Evolutionary conservation across 37 sponge, comb jelly and placozoan genomes (phyloP), one percentile per base, ranked within the genome.

Genomic region (Theonella swinhoei): DNA sequence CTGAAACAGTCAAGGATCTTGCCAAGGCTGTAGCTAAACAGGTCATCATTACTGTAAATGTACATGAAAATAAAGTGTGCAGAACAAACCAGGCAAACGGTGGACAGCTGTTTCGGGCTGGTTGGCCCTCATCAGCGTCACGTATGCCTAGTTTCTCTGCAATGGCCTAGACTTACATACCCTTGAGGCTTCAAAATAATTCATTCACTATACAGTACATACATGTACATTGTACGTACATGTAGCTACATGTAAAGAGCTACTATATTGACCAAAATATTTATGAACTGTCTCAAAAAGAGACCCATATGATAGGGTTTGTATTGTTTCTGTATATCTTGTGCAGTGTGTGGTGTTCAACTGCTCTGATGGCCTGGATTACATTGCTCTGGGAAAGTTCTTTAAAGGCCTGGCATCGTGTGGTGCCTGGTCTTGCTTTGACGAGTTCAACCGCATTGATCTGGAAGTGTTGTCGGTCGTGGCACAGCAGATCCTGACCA

Each of bases 351-450:
- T 99, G 39, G 99, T 99, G 79, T 99, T 99, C 84, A 99, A 99
- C 90, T 99, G 99, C 71, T 96, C 97, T 68, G 99, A 99, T 84
- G 99, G 99, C 43, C 90, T 99, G 71, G 99, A 99, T 77, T 99
- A 99, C 87, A 95, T 96, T 67, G 99, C 99, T 36, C 87, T 99
- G 76, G 99, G 99, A 9, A 99, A 99, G 80, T 99, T 99, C 91
- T 99, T 99, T 90, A 99, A 99, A 43, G 99, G 99, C 0, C 86
- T 99, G 30, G 99, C 99, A 20, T 96, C 97, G 35, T 96, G 97
- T 88, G 99, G 99, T 30, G 99, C 99, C 3, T 99, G 99, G 99
- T 96, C 99, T 29, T 99, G 99, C 75, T 99, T 99, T 82, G 99
- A 99, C 78, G 99, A 99, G 85, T 99, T 99, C 84, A 99, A 99